Evolutionary conservation across 2,113 vertebrate species (phyloP), one percentile per base, ranked within the genome.

Genomic region (Myocastor coypus): DNA sequence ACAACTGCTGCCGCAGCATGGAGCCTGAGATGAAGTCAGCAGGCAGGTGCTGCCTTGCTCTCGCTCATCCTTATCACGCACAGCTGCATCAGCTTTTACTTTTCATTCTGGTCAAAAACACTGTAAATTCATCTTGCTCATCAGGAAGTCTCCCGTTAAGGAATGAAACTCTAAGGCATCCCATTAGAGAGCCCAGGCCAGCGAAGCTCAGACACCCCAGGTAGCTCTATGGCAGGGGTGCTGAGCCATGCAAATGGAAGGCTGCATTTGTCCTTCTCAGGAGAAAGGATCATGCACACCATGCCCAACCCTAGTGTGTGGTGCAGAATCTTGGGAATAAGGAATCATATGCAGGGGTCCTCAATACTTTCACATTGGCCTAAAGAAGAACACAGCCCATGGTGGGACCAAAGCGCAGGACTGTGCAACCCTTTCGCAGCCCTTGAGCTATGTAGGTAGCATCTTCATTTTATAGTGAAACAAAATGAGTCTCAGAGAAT

Each of bases 21-120:
- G 81, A 94, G 94, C 90, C 95, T 1, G 71, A 0, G 14, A 55
- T 87, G 87, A 86, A 93, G 92, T 94, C 78, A 86, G 93, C 87
- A 92, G 63, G 81, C 97, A 94, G 87, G 95, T 77, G 61, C 86
- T 0, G 68, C 80, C 68, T 37, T 1, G 34, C 83, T 63, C 81
- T 30, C 83, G 82, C 28, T 28, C 87, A 4, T 75, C 28, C 7
- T n/a, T 12, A 55, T 10, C 92, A 83, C 0, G 3, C 85, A 86
- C 93, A 97, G 94, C 93, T 96, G 96, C 73, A 57, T 94, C 90
- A 91, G 88, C 87, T 92, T 82, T 93, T 42, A 81, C 84, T 95
- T 95, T 85, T 77, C 57, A 93, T 75, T 55, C 82, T 3, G 0
- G 37, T 78, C 97, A 92, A 89, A 94, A 24, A 75, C 84, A 86